Conservation (phyloP, 2,888 invertebrate genomes). For the Ochlodes sylvanus region DNA sequence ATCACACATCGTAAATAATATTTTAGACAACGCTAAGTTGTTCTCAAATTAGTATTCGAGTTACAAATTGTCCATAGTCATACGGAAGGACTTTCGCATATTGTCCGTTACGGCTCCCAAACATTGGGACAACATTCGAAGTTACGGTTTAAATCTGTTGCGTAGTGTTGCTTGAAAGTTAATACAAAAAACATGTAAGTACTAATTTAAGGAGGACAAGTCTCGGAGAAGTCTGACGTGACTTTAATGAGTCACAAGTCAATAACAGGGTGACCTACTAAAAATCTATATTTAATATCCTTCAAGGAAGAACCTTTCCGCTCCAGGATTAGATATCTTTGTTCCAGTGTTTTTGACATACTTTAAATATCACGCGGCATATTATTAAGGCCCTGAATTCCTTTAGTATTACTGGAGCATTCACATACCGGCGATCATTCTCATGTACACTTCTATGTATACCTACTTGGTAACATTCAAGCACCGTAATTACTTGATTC, state of each 20-base stretch:
- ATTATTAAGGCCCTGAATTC: not conserved
- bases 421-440: too few relatives aligned
- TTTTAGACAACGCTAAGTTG: not conserved
- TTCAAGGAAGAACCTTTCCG: slow-evolving; percentile 2
- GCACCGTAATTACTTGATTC: too few relatives aligned
- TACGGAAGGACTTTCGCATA: too few relatives aligned
- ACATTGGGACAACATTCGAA: too few relatives aligned
- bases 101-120: too few relatives aligned
- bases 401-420: too few relatives aligned
- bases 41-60: not conserved
- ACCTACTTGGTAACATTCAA: too few relatives aligned
- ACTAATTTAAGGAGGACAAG: not conserved
- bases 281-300: slow-evolving; percentile 24
- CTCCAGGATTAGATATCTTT: slow-evolving; percentile 25
- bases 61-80: too few relatives aligned
- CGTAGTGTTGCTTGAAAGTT: too few relatives aligned
- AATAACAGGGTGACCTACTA: slow-evolving; percentile 28
- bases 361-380: not conserved
- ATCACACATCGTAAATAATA: not conserved
- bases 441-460: too few relatives aligned
- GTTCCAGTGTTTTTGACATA: slow-evolving; percentile 17
- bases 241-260: slow-evolving; percentile 27
- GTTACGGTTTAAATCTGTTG: too few relatives aligned
- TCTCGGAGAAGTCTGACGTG: slow-evolving; percentile 18
- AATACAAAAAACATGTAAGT: not conserved